Conservation (phyloP, 2,113 vertebrate genomes). For the Isurus oxyrinchus region DNA sequence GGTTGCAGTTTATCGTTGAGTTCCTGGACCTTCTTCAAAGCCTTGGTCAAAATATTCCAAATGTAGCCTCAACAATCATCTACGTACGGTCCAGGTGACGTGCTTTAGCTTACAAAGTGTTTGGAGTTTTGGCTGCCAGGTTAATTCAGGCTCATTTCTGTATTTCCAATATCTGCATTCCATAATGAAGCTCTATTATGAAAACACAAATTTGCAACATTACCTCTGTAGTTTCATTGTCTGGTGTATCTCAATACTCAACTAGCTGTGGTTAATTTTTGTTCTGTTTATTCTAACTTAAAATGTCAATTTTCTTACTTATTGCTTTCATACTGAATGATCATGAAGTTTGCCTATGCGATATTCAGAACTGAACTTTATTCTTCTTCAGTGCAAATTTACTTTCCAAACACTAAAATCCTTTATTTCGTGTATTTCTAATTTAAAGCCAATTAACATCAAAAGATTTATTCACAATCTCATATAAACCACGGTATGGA, state of each 20-base stretch:
- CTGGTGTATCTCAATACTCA: background rate
- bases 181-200: background rate
- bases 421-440: background rate
- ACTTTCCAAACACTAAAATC: background rate
- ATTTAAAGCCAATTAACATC: background rate
- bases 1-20: background rate
- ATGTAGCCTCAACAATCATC: background rate
- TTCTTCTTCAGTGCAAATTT: background rate
- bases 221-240: background rate
- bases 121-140: background rate
- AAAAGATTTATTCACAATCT: background rate
- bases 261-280: background rate
- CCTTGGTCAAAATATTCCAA: background rate
- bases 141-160: background rate
- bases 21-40: background rate
- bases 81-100: background rate
- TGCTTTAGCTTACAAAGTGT: background rate
- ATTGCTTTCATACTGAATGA: background rate
- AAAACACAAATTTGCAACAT: background rate
- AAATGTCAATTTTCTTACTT: background rate
- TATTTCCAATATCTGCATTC: background rate
- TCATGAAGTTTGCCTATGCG: background rate
- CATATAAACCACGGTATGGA: background rate
- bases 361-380: background rate
- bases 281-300: background rate